Base-by-base conservation (phyloP, 2,113 vertebrate species). In the Pollachius pollachius region DNA sequence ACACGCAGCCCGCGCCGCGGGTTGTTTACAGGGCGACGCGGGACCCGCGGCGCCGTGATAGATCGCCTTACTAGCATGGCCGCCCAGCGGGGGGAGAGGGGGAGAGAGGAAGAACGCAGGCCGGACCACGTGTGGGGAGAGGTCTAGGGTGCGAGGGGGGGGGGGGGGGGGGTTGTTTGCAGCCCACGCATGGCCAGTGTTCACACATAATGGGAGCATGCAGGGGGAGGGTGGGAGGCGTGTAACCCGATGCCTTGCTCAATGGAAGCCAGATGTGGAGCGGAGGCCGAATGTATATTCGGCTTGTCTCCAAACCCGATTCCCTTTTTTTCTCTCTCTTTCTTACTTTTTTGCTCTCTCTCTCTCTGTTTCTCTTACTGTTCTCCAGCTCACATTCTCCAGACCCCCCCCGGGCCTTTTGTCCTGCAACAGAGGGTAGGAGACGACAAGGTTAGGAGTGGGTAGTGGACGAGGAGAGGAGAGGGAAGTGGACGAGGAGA, bases 201-300 rank as follows among this genome's bases (percentile, higher is more conserved):
- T 84, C 76, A 71, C 85, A 87, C 84, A 85, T 81, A 81, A 81
- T 62, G 58, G 68, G 56, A 18, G 23, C 17, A 8, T 19, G 25
- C 13, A 25, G 23, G 37, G 54, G 17, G 67, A 18, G 67, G 30
- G 67, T 3, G 60, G 73, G 75, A 76, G 81, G 75, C 68, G 70
- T 82, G 86, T 87, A 90, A 92, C 86, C 75, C 52, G 74, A 90
- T 85, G 78, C 80, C 72, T 80, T 64, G 19, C 52, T 82, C 84
- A 88, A 89, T 87, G 74, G 84, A 88, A 92, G 83, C 90, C 91
- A 92, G 89, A 92, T 93, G 91, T 93, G 86, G 75, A 88, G 75
- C 65, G 1, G 65, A 37, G 76, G 69, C 84, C 62, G 68, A 84
- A 63, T 77, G 70, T 62, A 61, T 60, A 54, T 75, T 54, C 70